A percentile compares a stretch with the other conserved stretches of the same genome.
These are phyloP conservation scores for Epinephelus awoara DNA, from an alignment of 2,797 vertebrate genomes.

Conservation along the genomic window DNA sequence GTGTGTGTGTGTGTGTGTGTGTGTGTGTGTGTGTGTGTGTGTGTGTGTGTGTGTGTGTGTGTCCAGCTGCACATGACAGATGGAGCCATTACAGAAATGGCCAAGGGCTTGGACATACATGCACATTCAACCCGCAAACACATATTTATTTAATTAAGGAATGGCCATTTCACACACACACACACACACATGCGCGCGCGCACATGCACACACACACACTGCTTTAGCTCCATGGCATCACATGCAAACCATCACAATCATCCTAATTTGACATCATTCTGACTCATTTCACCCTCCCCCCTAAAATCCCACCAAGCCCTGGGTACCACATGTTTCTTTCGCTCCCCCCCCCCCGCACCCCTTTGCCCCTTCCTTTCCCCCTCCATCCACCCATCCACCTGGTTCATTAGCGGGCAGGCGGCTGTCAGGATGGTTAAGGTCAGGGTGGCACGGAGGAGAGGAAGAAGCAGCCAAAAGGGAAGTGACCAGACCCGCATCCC, in stretches of 20 bases:
- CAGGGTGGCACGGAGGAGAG: slow-evolving; percentile 23
- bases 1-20: slow-evolving; percentile 17
- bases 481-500: slow-evolving; percentile 59
- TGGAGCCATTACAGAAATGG: slow-evolving; percentile 69
- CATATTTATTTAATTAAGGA: slow-evolving; percentile 43
- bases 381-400: slow-evolving; percentile 32
- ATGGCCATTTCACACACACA: slow-evolving; percentile 12
- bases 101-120: slow-evolving; percentile 54
- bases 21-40: slow-evolving; percentile 18
- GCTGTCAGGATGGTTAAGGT: slow-evolving; percentile 53
- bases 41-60: slow-evolving; percentile 4
- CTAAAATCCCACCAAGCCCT: not conserved
- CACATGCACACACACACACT: slow-evolving; percentile 2
- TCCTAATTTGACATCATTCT: not conserved
- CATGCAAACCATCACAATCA: slow-evolving; percentile 32
- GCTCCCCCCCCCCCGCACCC: not conserved
- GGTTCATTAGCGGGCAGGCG: slow-evolving; percentile 50
- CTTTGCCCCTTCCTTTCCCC: not conserved
- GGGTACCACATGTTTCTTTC: slow-evolving; percentile 37
- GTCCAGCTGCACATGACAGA: slow-evolving; percentile 70
- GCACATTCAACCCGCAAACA: slow-evolving; percentile 42
- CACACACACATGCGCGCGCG: slow-evolving; percentile 42
- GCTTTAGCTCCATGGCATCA: not conserved
- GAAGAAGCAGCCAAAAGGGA: slow-evolving; percentile 45
- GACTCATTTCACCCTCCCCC: not conserved